These are phyloP conservation scores for Apodemia zela DNA, from an alignment of 2,888 invertebrate genomes.

Conservation along the genomic window DNA sequence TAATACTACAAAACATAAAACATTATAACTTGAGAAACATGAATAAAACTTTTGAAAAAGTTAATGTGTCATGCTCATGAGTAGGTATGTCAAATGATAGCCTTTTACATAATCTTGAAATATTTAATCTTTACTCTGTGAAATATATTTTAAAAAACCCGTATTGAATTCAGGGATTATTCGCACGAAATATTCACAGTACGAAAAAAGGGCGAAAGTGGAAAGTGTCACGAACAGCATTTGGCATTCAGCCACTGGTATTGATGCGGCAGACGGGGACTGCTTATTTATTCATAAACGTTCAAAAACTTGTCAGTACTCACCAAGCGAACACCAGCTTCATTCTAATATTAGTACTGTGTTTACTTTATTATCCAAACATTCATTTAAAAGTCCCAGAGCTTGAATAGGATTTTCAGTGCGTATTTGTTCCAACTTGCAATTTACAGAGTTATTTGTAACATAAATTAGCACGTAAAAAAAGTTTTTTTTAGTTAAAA, in stretches of 20 bases:
- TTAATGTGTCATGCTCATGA: no score
- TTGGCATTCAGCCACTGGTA: conserved; percentile 72
- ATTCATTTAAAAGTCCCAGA: conserved; percentile 28
- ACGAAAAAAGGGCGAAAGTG: conserved; percentile 66
- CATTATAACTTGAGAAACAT: no score
- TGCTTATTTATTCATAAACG: conserved; percentile 76
- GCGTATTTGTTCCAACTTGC: neutral
- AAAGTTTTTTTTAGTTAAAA: no score
- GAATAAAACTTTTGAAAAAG: no score
- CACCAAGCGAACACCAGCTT: conserved; percentile 27
- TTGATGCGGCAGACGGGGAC: conserved; percentile 71
- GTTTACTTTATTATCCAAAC: conserved; percentile 54
- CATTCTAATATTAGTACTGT: conserved; percentile 46
- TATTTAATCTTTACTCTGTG: neutral
- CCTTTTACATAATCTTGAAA: neutral
- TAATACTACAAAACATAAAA: no score
- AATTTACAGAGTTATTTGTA: neutral
- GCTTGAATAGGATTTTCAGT: conserved; percentile 2
- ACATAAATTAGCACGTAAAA: no score
- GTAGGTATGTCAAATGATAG: neutral
- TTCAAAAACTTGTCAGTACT: conserved; percentile 47
- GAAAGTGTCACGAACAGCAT: conserved; percentile 72
- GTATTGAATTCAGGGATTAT: conserved; percentile 50
- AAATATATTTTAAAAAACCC: conserved; percentile 12
- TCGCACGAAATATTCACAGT: conserved; percentile 53